phyloP scores from a whole-genome alignment of 2,797 vertebrate species.

The Acrossocheilus fasciatus region DNA sequence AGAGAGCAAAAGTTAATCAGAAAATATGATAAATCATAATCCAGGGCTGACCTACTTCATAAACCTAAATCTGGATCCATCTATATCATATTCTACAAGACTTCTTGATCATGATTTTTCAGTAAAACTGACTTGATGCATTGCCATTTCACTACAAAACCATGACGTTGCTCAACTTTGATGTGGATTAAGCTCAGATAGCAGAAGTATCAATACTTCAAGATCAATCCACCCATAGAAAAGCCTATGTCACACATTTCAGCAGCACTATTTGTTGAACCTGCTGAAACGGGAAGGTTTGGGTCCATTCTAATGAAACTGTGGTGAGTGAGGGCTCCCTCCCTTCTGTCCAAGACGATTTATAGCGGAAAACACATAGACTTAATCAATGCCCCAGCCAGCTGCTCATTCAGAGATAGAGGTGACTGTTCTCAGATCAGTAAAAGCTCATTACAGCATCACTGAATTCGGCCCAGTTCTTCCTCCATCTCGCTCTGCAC shows the following conservation, averaged over 20 bases:
- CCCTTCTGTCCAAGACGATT: constrained; percentile 23
- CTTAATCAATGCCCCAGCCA: constrained; percentile 42
- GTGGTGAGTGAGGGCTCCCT: constrained; percentile 2
- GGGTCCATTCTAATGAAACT: constrained; percentile 33
- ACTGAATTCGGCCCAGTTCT: constrained; percentile 27
- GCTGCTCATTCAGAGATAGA: not conserved
- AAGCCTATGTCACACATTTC: not conserved
- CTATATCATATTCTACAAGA: not conserved
- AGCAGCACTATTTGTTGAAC: not conserved
- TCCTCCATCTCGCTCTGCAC: constrained; percentile 48
- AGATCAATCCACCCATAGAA: not conserved
- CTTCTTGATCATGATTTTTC: not conserved
- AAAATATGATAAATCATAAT: constrained; percentile 47
- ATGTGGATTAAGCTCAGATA: not conserved
- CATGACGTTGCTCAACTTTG: not conserved
- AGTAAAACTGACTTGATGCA: no score
- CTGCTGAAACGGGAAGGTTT: not conserved
- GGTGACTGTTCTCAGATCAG: constrained; percentile 22
- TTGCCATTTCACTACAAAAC: not conserved
- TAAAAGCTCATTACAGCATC: constrained; percentile 37
- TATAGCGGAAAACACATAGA: constrained; percentile 8
- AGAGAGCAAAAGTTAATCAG: constrained; percentile 36
- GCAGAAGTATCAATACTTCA: not conserved
- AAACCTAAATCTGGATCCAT: not conserved
- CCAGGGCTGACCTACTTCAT: constrained; percentile 31